Conservation (phyloP, 2,888 invertebrate species). For the Thelaira solivaga region DNA sequence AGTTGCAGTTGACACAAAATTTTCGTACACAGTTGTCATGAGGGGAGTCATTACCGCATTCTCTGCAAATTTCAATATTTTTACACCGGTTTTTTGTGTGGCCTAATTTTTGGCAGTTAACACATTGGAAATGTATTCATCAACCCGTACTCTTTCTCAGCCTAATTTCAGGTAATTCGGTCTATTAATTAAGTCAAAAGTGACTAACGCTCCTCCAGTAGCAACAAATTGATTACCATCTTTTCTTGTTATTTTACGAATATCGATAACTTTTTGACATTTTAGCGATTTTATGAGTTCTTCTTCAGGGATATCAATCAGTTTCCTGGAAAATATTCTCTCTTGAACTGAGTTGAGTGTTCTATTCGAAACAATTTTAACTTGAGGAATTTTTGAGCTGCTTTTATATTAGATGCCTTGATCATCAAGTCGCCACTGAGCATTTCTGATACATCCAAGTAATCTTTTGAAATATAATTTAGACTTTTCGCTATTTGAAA, state of each 20-base stretch:
- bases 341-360: not conserved
- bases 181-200: not conserved
- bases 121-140: slow-evolving; percentile 7
- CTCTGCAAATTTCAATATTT: not conserved
- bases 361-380: not conserved
- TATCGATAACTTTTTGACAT: not conserved
- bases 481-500: not conserved
- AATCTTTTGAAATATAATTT: slow-evolving; percentile 2
- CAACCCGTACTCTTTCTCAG: slow-evolving; percentile 13
- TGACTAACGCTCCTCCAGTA: slow-evolving; percentile 2
- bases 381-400: not conserved
- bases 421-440: not conserved
- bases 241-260: not conserved
- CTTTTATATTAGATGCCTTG: not conserved
- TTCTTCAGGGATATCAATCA: not conserved
- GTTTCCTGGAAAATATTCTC: slow-evolving; percentile 4
- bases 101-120: slow-evolving; percentile 1
- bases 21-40: slow-evolving; percentile 5
- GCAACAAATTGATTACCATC: not conserved
- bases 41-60: not conserved
- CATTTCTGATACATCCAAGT: not conserved
- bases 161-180: not conserved
- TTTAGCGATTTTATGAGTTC: not conserved
- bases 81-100: slow-evolving; percentile 22
- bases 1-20: slow-evolving; percentile 23